Conservation (phyloP, 2,797 vertebrate species). For the Tangara arthus region DNA sequence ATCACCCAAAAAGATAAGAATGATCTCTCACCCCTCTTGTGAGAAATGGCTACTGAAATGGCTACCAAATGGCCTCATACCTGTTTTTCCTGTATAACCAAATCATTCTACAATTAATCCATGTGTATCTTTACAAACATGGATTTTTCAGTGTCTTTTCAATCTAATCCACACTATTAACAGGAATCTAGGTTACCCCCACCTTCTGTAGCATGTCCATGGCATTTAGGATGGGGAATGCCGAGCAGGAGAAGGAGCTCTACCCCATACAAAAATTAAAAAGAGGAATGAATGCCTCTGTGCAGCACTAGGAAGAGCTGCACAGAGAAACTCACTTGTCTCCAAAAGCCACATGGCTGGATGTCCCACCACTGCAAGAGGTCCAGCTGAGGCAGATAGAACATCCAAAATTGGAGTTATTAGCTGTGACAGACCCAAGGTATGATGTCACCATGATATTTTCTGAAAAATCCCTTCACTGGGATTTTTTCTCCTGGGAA, state of each 20-base stretch:
- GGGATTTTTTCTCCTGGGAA: no score
- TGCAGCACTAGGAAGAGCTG: background rate
- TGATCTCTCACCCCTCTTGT: background rate
- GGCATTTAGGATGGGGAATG: background rate
- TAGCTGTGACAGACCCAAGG: background rate
- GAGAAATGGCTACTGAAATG: background rate
- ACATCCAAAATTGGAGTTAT: background rate
- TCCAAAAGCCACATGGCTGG: background rate
- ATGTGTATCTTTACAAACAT: background rate
- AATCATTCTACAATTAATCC: fast-evolving
- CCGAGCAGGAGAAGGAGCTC: background rate
- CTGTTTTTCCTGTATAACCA: background rate
- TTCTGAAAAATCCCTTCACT: no score
- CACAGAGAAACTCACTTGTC: background rate
- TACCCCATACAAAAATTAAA: background rate
- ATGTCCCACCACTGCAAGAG: background rate
- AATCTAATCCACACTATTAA: background rate
- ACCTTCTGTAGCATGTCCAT: background rate
- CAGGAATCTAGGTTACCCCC: no score
- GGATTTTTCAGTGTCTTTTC: background rate
- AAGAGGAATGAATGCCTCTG: background rate
- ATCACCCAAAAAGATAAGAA: background rate
- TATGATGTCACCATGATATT: background rate
- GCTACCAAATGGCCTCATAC: background rate
- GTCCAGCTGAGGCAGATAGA: background rate